Base-by-base conservation (phyloP, 1,140 invertebrate genomes). In the Drosophila sechellia region DNA sequence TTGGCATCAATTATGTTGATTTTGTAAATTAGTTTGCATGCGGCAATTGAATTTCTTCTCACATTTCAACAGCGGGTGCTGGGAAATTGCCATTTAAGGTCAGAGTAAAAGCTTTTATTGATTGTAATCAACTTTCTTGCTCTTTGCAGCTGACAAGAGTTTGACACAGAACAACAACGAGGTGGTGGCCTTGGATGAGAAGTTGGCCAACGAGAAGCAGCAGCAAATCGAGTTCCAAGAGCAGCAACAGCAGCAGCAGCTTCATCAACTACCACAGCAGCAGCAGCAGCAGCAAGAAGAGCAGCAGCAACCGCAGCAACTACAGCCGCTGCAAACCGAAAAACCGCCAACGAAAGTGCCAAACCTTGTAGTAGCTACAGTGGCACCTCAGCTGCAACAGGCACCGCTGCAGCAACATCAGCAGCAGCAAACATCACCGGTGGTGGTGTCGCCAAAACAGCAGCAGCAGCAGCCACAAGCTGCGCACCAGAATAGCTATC, bases 1-100 rank as follows among this genome's bases (percentile, higher is more conserved):
- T 89, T 89, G 84, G 64, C 81, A 72, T 72, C 84, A 89, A 89
- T 89, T 89, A 89, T 83, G 73, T 37, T 66, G 64, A 68, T 77
- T 60, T 74, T 77, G 61, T 80, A 89, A 87, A 89, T 89, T 90
- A 74, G 76, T 89, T 80, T 71, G 68, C 71, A 56, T 54, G 49
- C 39, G 42, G 76, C 72, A 89, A 79, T 81, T 77, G 77, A 55
- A 76, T 69, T 46, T 46, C 25, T 22, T 13, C 6, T 17, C n/a
- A 49, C 34, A 13, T 56, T 46, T 57, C 48, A 31, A 56, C 20
- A 5, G 39, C 25, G 27, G 10, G 20, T 46, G 61, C 20, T 39
- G 40, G 20, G 5, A 22, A 11, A 35, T 70, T 22, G 31, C 40
- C 10, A 64, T 53, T 70, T 71, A 25, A 55, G 22, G 20, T 46